Percentiles rank a stretch among this genome's conserved stretches.
Evolutionary conservation across 2,888 invertebrate species (phyloP).

Genomic region (Meliscaeva auricollis): DNA sequence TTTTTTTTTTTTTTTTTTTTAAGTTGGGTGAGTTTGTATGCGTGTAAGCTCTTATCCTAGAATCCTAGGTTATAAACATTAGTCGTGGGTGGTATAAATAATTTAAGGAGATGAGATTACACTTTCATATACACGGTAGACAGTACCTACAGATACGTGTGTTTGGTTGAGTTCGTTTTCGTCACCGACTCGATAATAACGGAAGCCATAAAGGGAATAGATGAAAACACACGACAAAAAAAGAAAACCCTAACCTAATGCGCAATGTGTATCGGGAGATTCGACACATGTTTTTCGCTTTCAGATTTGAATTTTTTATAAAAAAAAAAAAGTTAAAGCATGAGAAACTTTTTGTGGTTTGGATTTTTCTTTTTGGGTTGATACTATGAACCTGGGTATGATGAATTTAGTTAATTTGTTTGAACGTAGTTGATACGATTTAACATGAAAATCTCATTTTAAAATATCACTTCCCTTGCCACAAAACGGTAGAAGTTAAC

Average conservation of each 20-base stretch:
- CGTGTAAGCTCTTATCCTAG: conserved; percentile 7
- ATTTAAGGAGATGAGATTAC: not conserved
- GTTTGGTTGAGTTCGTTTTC: conserved; percentile 2
- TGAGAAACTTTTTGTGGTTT: conserved; percentile 41
- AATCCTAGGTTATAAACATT: conserved; percentile 35
- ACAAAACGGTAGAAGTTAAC: conserved; percentile 28
- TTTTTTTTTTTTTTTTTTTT: conserved; percentile 2
- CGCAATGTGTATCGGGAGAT: not conserved
- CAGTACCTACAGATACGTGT: not conserved
- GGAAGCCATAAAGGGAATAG: conserved; percentile 6
- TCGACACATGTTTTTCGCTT: conserved; percentile 56
- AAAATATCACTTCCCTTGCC: conserved; percentile 22
- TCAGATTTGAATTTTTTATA: conserved; percentile 50
- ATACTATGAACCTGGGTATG: not conserved
- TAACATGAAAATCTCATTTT: conserved; percentile 51
- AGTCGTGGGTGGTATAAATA: conserved; percentile 5
- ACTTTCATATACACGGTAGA: too few relatives aligned
- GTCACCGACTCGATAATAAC: not conserved
- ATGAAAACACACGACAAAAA: conserved; percentile 6
- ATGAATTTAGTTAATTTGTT: conserved; percentile 51
- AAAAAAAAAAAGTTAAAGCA: not conserved
- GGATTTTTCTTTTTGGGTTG: not conserved
- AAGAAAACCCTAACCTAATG: not conserved
- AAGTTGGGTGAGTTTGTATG: not conserved
- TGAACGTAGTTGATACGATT: conserved; percentile 27